Evolutionary conservation across 2,113 vertebrate species (phyloP).

Genomic region (Fregata magnificens): DNA sequence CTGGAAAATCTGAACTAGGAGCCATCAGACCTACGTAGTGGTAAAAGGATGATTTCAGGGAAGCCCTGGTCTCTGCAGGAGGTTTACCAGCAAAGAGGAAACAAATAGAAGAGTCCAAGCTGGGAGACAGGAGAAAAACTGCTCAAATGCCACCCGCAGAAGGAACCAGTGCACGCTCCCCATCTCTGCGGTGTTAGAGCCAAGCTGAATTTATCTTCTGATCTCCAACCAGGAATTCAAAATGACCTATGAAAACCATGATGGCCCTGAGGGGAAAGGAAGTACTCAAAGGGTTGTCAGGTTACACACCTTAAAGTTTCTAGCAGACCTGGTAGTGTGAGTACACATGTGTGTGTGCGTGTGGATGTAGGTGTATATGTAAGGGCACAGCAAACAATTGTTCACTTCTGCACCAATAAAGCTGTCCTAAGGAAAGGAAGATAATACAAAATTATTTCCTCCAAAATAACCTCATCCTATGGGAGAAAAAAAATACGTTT

Average conservation of each 20-base stretch:
- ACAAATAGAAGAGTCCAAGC: not conserved
- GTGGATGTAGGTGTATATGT: not conserved
- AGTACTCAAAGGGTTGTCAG: conserved; percentile 64
- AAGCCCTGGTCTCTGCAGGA: not conserved
- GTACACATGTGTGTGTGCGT: not conserved
- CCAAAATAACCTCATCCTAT: not conserved
- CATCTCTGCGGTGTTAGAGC: not conserved
- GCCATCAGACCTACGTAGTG: not conserved
- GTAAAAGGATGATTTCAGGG: conserved; percentile 3
- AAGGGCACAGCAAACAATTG: not conserved
- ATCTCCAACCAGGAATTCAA: not conserved
- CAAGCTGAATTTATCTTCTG: not conserved
- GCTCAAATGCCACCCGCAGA: not conserved
- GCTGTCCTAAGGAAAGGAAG: conserved; percentile 1
- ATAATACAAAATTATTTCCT: not conserved
- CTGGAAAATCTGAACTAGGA: conserved; percentile 24
- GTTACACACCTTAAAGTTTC: not conserved
- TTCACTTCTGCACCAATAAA: conserved; percentile 22
- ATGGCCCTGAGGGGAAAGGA: conserved; percentile 7
- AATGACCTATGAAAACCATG: not conserved
- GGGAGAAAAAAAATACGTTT: not conserved
- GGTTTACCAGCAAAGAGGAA: conserved; percentile 24
- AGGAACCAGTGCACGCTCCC: not conserved
- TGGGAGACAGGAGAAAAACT: not conserved
- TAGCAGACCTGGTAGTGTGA: conserved; percentile 6